A percentile compares a stretch with the other conserved stretches of the same genome.
Conservation (phyloP, 2,113 vertebrate species). For the Heptranchias perlo region DNA sequence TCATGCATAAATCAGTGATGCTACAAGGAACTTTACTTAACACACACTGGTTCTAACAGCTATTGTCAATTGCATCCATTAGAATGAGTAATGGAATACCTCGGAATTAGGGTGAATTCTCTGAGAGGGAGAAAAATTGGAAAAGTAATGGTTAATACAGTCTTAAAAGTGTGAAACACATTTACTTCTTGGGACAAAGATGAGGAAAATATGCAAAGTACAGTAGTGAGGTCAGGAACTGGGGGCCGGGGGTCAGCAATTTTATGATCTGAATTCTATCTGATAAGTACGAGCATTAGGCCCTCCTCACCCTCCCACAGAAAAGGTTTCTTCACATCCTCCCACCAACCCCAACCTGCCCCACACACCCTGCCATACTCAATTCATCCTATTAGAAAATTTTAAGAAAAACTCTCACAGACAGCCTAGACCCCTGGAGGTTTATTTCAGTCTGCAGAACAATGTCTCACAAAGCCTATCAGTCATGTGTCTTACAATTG, state of each 20-base stretch:
- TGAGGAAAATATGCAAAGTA: not conserved
- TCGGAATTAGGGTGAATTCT: conserved; percentile 23
- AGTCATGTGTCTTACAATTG: not conserved
- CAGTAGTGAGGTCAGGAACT: not conserved
- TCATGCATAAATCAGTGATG: not conserved
- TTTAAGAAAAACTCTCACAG: not conserved
- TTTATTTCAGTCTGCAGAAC: not conserved
- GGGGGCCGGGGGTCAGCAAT: not conserved
- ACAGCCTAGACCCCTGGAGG: not conserved
- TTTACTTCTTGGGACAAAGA: not conserved
- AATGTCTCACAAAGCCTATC: not conserved
- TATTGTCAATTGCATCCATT: not conserved
- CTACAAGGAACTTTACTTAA: not conserved
- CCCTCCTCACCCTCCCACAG: not conserved
- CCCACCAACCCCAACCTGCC: no score
- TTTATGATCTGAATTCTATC: not conserved
- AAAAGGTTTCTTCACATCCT: not conserved
- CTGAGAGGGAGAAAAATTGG: not conserved
- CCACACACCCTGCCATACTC: not conserved
- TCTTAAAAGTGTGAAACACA: not conserved
- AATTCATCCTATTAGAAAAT: not conserved
- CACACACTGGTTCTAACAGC: not conserved
- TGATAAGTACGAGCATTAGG: not conserved
- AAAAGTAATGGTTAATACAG: not conserved
- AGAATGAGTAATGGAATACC: not conserved